These are phyloP conservation scores for Cacatua alba DNA, from an alignment of 2,113 vertebrate genomes.

Conservation along the genomic window DNA sequence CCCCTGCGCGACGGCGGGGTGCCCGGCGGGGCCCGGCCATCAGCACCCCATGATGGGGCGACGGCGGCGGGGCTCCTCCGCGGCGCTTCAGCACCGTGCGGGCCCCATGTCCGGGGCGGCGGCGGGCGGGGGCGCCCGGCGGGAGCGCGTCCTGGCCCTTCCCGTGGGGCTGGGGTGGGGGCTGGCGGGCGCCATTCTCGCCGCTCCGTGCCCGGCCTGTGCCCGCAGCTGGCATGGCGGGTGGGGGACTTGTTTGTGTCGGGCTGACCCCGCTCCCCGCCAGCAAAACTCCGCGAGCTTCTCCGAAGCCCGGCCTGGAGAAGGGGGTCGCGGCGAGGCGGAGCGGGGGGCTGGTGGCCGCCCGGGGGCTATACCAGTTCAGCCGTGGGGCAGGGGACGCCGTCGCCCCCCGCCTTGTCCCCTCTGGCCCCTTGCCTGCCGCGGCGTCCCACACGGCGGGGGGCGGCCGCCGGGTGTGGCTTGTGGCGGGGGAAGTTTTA, in stretches of 20 bases:
- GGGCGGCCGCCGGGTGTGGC: not conserved
- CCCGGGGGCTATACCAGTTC: not conserved
- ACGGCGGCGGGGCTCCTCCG: not conserved
- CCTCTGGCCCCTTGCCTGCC: not conserved
- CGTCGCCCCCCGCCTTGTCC: not conserved
- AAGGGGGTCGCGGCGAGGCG: not conserved
- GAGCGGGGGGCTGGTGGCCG: not conserved
- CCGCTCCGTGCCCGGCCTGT: not conserved
- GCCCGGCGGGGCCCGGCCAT: no score
- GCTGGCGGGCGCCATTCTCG: not conserved
- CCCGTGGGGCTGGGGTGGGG: not conserved
- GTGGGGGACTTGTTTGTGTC: not conserved
- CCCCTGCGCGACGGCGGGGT: no score
- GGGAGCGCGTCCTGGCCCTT: not conserved
- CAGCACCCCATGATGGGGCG: not conserved
- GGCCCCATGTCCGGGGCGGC: no score
- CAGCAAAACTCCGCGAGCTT: not conserved
- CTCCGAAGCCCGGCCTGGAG: not conserved
- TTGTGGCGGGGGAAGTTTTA: not conserved
- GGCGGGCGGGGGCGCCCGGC: not conserved
- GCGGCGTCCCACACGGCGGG: no score
- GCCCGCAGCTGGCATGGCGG: not conserved
- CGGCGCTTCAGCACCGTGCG: no score
- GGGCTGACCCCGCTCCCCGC: no score
- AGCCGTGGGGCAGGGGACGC: not conserved